Percentiles rank a stretch among this genome's conserved stretches.
These are phyloP conservation scores for Phaenicophaeus curvirostris DNA, from an alignment of 2,797 vertebrate genomes.

Conservation along the genomic window DNA sequence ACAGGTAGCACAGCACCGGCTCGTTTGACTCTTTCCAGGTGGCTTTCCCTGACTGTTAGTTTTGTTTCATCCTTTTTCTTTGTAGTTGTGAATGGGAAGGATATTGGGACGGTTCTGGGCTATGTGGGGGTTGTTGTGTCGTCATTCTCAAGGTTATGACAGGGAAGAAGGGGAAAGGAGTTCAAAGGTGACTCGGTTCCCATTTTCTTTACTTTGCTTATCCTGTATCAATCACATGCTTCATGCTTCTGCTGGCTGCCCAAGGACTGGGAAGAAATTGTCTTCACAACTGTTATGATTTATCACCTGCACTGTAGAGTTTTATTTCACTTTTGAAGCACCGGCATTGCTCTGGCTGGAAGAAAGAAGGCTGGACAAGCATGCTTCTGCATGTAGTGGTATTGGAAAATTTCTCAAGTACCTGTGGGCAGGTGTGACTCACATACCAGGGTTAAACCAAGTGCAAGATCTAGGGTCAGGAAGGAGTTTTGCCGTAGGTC, in stretches of 20 bases:
- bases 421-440: constrained; percentile 59
- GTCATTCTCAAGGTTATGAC: neutral
- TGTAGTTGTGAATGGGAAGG: neutral
- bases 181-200: neutral
- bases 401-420: constrained; percentile 64
- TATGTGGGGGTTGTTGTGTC: neutral
- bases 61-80: neutral
- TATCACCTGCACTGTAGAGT: neutral
- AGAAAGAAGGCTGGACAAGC: constrained; percentile 48
- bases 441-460: constrained; percentile 54
- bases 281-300: neutral
- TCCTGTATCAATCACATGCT: neutral
- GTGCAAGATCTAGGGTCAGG: constrained; percentile 53
- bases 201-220: neutral
- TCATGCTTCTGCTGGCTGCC: neutral
- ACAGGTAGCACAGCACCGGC: neutral
- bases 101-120: neutral
- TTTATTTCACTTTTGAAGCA: constrained; percentile 43
- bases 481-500: constrained; percentile 64
- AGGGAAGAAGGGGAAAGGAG: fast-evolving
- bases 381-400: constrained; percentile 60
- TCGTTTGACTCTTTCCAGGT: neutral
- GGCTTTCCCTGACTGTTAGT: neutral
- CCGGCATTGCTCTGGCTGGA: neutral
- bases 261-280: neutral